These are phyloP conservation scores for Diloba caeruleocephala DNA, from an alignment of 2,888 invertebrate species.

Conservation along the genomic window DNA sequence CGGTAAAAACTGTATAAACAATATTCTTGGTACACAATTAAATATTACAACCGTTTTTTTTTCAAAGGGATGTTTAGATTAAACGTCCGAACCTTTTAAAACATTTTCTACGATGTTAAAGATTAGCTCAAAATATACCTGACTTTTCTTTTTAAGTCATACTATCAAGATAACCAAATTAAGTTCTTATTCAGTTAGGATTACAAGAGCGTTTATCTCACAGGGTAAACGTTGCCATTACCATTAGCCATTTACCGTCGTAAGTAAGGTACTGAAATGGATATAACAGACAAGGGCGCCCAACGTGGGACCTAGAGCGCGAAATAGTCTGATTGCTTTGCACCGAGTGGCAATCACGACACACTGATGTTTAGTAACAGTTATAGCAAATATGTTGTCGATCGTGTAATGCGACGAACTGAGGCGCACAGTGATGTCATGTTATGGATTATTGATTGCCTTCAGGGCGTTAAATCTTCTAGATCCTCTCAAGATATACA, in stretches of 20 bases:
- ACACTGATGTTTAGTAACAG: constrained; percentile 3
- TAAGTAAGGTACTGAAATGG: constrained; percentile 63
- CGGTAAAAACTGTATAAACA: background rate
- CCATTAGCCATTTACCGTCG: constrained; percentile 63
- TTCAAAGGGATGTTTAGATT: constrained; percentile 8
- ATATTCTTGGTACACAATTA: too few relatives aligned
- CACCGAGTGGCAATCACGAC: constrained; percentile 64
- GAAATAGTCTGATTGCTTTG: constrained; percentile 71
- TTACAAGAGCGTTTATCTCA: constrained; percentile 30
- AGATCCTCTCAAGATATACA: too few relatives aligned
- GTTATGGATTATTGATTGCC: too few relatives aligned
- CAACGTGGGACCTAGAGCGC: constrained; percentile 60
- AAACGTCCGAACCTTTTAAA: background rate
- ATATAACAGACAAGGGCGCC: constrained; percentile 50
- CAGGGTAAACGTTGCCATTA: constrained; percentile 48
- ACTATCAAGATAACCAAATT: constrained; percentile 25
- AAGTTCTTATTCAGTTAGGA: constrained; percentile 17
- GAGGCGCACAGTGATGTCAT: constrained; percentile 8
- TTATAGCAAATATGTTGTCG: constrained; percentile 21
- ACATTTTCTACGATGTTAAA: constrained; percentile 14
- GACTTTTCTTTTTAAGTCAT: constrained; percentile 16
- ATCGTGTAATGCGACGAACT: constrained; percentile 21
- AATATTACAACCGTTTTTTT: constrained; percentile 4
- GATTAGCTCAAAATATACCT: constrained; percentile 2
- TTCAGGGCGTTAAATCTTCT: too few relatives aligned